phyloP scores from a whole-genome alignment of 2,797 vertebrate species.

The Enteromius radiatus region DNA sequence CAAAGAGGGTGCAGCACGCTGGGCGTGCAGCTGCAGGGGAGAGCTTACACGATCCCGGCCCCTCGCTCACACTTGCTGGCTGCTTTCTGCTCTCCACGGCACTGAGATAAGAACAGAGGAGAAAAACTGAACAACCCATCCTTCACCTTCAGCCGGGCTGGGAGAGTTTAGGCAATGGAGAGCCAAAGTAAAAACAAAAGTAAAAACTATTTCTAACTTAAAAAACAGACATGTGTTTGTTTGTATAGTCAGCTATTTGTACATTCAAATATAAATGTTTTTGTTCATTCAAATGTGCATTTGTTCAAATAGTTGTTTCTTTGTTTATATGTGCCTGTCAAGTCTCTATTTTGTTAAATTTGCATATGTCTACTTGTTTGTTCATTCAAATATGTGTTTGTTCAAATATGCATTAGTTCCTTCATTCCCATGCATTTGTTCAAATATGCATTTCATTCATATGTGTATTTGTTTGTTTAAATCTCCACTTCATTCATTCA shows the following conservation, averaged over 20 bases:
- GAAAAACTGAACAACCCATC: constrained; percentile 22
- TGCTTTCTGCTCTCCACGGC: constrained; percentile 44
- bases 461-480: background rate
- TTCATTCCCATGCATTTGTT: background rate
- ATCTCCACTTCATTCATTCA: background rate
- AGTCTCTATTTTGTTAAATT: too few species aligned
- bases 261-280: background rate
- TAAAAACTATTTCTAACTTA: too few species aligned
- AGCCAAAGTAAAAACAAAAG: background rate
- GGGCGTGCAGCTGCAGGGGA: constrained; percentile 51
- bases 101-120: constrained; percentile 8
- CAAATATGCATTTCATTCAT: background rate
- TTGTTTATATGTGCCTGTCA: background rate
- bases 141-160: constrained; percentile 10
- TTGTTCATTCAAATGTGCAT: background rate
- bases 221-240: background rate
- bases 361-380: background rate
- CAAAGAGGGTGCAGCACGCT: constrained; percentile 39
- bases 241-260: background rate
- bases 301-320: background rate
- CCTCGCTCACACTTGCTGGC: background rate
- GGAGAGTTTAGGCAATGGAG: background rate
- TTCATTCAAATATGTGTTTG: background rate
- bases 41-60: constrained; percentile 15
- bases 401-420: background rate